A percentile compares a stretch with the other conserved stretches of the same genome.
phyloP scores from a whole-genome alignment of 2,797 vertebrate genomes.

The Gallinago nigripennis region DNA sequence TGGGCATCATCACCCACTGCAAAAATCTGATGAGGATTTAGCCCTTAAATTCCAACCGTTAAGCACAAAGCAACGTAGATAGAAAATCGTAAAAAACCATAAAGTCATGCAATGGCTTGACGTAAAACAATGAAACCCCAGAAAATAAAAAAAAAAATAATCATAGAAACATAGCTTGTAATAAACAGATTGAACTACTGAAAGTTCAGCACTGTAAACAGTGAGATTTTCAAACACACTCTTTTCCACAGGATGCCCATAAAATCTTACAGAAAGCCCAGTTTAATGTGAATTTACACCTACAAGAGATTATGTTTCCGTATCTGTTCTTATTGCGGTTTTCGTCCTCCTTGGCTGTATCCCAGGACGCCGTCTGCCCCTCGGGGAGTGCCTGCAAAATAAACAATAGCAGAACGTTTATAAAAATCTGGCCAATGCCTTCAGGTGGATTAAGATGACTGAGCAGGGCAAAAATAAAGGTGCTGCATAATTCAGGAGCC shows the following conservation, averaged over 20 bases:
- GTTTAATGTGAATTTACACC: conserved; percentile 76
- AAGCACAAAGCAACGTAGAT: not conserved
- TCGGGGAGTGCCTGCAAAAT: conserved; percentile 89
- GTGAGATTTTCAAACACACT: not conserved
- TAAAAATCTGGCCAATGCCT: not conserved
- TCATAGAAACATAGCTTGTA: not conserved
- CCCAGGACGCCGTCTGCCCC: conserved; percentile 96
- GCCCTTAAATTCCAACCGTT: not conserved
- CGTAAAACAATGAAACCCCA: not conserved
- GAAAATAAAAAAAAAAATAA: not conserved
- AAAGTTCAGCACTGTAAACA: not conserved
- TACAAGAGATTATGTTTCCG: conserved; percentile 99
- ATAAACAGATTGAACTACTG: not conserved
- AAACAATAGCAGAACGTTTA: conserved; percentile 7
- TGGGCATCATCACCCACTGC: not conserved
- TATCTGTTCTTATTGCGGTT: conserved; percentile 99
- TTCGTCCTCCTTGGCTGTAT: conserved; percentile 96
- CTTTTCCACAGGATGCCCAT: not conserved
- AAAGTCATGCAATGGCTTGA: not conserved
- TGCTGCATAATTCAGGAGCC: not conserved
- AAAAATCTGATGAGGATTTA: not conserved
- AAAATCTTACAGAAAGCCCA: not conserved
- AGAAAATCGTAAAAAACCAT: not conserved
- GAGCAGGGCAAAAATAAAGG: not conserved
- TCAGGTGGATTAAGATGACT: not conserved